Base-by-base conservation (phyloP, 2,113 vertebrate genomes). In the Mionectes macconnelli region DNA sequence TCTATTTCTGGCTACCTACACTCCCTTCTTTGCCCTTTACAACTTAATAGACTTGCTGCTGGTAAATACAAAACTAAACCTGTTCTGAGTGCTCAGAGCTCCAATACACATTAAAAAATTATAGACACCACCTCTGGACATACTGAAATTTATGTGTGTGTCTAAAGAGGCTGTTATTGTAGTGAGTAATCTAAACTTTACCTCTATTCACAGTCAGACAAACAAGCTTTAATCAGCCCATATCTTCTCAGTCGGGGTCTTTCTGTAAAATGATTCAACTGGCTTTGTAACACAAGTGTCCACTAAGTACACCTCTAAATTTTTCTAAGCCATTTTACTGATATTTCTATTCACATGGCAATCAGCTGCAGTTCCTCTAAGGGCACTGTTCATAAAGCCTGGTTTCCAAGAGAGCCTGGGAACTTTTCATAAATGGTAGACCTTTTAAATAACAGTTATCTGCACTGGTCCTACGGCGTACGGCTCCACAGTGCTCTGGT, bases 1-100 rank as follows among this genome's bases (percentile, higher is more conserved):
- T 96, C 97, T 97, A 93, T 94, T 97, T 96, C 90, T 82, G 93
- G 86, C 94, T 89, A 84, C 87, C 82, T 89, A 69, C 55, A 70
- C 84, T 93, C 76, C 56, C 62, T 73, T 87, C 89, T 93, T 87
- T 93, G 94, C 89, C 91, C 96, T 97, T 96, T 97, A 94, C 91
- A 96, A 81, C 94, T 97, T 97, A 97, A 97, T 97, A 97, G 97
- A 96, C 93, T 97, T 84, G 93, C 94, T 96, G 92, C 96, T 97
- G 96, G 94, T 97, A 97, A 97, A 97, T 94, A 97, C 96, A 97
- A 97, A 97, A 97, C 93, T 96, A 97, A 97, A 96, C 89, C 93
- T 66, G 28, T 89, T 95, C 92, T 80, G 92, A 96, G 95, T 70
- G 73, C 92, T 96, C 59, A 3, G 59, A 88, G 94, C 96, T 94